A percentile compares a stretch with the other conserved stretches of the same genome.
Conservation (phyloP, 2,797 vertebrate genomes). For the Takifugu ocellatus region DNA sequence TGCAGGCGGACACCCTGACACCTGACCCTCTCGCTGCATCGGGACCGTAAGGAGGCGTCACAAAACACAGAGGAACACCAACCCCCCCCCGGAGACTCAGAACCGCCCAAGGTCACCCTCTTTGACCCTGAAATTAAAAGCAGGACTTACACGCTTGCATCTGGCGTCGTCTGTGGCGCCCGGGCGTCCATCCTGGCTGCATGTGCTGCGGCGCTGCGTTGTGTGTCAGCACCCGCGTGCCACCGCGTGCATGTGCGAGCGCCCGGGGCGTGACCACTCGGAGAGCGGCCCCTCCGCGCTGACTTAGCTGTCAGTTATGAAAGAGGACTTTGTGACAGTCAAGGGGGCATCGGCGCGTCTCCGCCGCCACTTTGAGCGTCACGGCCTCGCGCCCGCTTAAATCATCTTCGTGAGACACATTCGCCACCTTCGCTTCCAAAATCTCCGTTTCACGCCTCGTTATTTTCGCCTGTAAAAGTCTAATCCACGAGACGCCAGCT, state of each 20-base stretch:
- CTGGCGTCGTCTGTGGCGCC: conserved; percentile 54
- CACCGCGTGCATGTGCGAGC: conserved; percentile 39
- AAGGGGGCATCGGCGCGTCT: conserved; percentile 48
- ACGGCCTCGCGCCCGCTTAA: conserved; percentile 15
- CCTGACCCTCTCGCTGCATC: conserved; percentile 1
- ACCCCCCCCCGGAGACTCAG: background rate
- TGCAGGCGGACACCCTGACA: conserved; percentile 9
- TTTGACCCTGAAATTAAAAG: conserved; percentile 19
- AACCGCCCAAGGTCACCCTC: too few species aligned
- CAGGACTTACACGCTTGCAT: conserved; percentile 62
- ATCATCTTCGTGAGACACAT: too few species aligned
- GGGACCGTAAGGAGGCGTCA: background rate
- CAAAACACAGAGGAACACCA: background rate
- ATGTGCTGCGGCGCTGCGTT: conserved; percentile 50
- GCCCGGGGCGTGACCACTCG: conserved; percentile 60
- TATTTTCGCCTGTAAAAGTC: too few species aligned
- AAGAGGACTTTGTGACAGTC: conserved; percentile 68
- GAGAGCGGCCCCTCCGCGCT: conserved; percentile 60
- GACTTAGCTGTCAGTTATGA: conserved; percentile 74
- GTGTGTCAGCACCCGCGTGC: conserved; percentile 23
- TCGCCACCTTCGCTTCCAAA: too few species aligned
- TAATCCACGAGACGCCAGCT: too few species aligned
- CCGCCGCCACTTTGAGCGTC: conserved; percentile 32
- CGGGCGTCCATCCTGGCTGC: conserved; percentile 55
- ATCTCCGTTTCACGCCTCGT: too few species aligned